Conservation (phyloP, 2,113 vertebrate genomes). For the Dipodomys ordii region DNA sequence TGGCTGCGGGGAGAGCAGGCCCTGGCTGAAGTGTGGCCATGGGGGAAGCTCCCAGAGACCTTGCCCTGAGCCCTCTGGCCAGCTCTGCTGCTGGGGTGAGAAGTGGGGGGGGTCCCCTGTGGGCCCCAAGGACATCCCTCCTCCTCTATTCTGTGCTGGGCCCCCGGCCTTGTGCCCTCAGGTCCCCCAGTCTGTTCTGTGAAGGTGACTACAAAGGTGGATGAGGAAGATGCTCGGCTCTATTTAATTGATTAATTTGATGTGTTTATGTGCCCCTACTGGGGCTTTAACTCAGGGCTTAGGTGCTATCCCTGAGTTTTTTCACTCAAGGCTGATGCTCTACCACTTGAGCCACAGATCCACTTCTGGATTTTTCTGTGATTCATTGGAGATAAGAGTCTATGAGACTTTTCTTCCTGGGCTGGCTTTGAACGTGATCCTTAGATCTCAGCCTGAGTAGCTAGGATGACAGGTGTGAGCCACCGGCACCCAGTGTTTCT, state of each 20-base stretch:
- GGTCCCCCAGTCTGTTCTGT: background rate
- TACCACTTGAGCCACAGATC: too few relatives aligned
- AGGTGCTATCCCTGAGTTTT: too few relatives aligned
- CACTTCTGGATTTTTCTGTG: too few relatives aligned
- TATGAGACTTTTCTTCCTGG: too few relatives aligned
- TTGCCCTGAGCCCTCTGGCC: background rate
- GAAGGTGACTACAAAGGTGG: background rate
- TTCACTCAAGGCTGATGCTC: too few relatives aligned
- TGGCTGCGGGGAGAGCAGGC: slow-evolving; percentile 88
- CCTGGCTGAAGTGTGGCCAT: background rate
- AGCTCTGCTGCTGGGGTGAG: background rate
- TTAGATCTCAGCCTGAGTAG: too few relatives aligned
- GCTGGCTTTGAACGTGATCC: too few relatives aligned
- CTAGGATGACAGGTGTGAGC: too few relatives aligned
- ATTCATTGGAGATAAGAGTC: too few relatives aligned
- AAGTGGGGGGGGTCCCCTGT: background rate
- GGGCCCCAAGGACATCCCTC: background rate
- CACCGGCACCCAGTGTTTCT: background rate
- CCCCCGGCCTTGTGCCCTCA: background rate
- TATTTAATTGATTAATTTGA: too few relatives aligned
- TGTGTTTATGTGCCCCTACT: too few relatives aligned
- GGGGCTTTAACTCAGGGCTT: too few relatives aligned
- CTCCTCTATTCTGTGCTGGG: background rate
- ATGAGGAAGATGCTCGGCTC: background rate
- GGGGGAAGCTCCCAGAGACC: background rate